Base-by-base conservation (phyloP, 2,113 vertebrate species). In the Eurypyga helias region DNA sequence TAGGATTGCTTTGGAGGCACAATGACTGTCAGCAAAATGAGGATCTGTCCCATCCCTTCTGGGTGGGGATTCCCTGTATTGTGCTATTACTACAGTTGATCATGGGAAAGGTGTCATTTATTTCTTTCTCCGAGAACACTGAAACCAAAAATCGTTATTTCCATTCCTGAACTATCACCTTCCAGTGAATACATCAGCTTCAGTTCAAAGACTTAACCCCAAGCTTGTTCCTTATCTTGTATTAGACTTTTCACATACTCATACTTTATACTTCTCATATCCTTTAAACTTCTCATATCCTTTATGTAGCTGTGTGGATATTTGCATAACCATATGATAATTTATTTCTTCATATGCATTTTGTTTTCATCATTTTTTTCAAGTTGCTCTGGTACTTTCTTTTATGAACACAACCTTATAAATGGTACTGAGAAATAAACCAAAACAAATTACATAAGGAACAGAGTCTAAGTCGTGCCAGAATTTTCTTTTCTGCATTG, bases 401-500 rank as follows among this genome's bases (percentile, higher is more conserved):
- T 79, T 78, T 6, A 0, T 0, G 11, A 90, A 54, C 49, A 54
- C 31, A 41, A 33, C 60, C 70, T 79, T 79, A 43, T 19, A 86
- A 91, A 90, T 28, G 82, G 84, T 87, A 85, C 89, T 85, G 94
- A 91, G 91, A 65, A 87, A 84, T 49, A 82, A 90, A 85, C 51
- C 73, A 93, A 96, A 95, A 90, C 78, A 80, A 94, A 90, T 93
- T 85, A 80, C 58, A 58, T 72, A 65, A 87, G 52, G 34, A 79
- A 24, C 17, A 54, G 29, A 60, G 52, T 8, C 61, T 31, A 38
- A n/a, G 13, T 10, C 38, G 38, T 29, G 72, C 80, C 83, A 69
- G 77, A 75, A 61, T 73, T 86, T 94, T 71, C 43, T 78, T 84
- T 57, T 85, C 58, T 84, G 33, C 26, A 2, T 67, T 65, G 73